Percentiles rank a stretch among this genome's conserved stretches.
These are phyloP conservation scores for Calameuta idolon DNA, from an alignment of 2,888 invertebrate species.

Conservation along the genomic window DNA sequence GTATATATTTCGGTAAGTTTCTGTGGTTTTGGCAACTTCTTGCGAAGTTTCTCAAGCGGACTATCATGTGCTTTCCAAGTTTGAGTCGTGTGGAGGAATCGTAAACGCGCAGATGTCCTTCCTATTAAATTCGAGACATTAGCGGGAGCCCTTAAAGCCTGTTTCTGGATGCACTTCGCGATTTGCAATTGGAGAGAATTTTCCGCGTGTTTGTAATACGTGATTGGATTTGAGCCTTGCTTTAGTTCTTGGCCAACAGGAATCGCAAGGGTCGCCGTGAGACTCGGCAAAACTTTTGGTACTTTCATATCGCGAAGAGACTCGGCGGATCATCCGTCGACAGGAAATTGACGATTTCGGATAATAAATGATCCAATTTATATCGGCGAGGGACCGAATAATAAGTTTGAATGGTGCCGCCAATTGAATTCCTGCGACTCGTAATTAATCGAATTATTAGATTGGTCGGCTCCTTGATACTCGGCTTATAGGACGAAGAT, in stretches of 20 bases:
- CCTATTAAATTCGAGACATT: neutral
- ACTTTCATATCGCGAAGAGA: neutral
- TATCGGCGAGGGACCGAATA: conserved; percentile 23
- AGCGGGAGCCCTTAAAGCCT: neutral
- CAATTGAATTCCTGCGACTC: conserved; percentile 25
- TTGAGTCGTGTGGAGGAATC: neutral
- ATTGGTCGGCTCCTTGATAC: conserved; percentile 17
- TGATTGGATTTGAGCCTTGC: neutral
- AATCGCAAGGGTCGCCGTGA: neutral
- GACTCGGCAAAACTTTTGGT: neutral
- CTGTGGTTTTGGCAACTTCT: neutral
- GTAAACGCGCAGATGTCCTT: neutral
- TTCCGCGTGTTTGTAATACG: neutral
- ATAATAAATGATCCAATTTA: conserved; percentile 31
- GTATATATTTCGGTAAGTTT: neutral
- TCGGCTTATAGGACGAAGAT: neutral
- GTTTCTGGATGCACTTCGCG: neutral
- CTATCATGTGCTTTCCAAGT: neutral
- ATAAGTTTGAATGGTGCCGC: conserved; percentile 25
- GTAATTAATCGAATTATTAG: conserved; percentile 44
- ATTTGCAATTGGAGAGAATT: neutral
- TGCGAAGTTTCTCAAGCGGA: neutral
- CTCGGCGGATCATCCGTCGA: neutral
- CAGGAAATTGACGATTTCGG: conserved; percentile 11
- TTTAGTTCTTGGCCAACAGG: neutral